Base-by-base conservation (phyloP, 2,888 invertebrate genomes). In the Meta bourneti region DNA sequence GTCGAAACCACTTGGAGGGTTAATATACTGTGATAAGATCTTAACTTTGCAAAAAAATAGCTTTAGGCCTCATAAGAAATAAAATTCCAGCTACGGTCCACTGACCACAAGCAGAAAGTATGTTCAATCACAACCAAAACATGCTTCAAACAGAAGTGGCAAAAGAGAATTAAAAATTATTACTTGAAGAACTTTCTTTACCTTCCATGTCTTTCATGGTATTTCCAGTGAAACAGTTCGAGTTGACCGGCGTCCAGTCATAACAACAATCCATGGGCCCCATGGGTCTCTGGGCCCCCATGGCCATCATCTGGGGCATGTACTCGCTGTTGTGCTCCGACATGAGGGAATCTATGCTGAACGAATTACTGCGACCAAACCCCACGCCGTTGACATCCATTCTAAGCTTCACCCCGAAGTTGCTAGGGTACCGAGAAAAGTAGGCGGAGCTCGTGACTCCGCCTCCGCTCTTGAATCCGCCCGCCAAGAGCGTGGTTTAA, bases 201-300 rank as follows among this genome's bases (percentile, higher is more conserved):
- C 92, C 92, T 92, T 92, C 92, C 92, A 92, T 92, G 48, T 92
- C 92, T 61, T 92, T 92, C 87, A 92, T 88, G 49, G 92, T 85
- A 61, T 87, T 92, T 6, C 91, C 84, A 2, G 91, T 54, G 19
- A 80, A 91, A 69, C 91, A 91, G 51, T 89, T 92, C 1, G 89
- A 20, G 0, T 49, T 13, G 20, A 91, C 78, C 13, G 82, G 87
- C 8, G 84, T 52, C 92, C 92, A 92, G 16, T 92, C 92, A n/a
- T 92, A 92, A 61, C 92, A 92, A 78, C 92, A 92, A 16, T 92
- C 92, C 8, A 88, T 49, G 74, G 89, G 7, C 8, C 77, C 85
- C 70, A 84, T 81, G 61, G 7, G 81, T 20, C 87, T 74, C 74
- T 85, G 92, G 9, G 88, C 88, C 70, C 88, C 88, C 70, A 88